Percentiles rank a stretch among this genome's conserved stretches.
Evolutionary conservation across 1,140 invertebrate species (phyloP).

Genomic region (Caligus rogercresseyi): DNA sequence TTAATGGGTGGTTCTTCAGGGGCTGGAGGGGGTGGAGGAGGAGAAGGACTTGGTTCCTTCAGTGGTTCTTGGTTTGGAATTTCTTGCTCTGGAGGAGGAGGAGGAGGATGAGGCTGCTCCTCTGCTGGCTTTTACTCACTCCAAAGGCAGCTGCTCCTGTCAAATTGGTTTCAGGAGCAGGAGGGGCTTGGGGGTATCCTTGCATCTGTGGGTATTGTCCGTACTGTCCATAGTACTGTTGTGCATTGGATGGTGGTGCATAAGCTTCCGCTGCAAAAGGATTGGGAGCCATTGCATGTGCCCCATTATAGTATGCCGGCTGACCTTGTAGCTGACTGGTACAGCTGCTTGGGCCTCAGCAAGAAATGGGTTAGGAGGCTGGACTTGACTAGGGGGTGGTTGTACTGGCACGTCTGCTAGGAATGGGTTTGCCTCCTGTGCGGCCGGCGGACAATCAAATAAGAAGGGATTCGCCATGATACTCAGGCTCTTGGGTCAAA

Average conservation of each 20-base stretch:
- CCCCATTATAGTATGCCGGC: background rate
- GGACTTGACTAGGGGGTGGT: background rate
- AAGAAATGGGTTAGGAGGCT: slow-evolving; percentile 10
- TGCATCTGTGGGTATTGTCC: background rate
- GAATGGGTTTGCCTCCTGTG: background rate
- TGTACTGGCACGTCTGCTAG: background rate
- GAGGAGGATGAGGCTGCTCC: background rate
- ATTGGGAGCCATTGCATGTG: background rate
- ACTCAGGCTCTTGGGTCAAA: slow-evolving; percentile 8
- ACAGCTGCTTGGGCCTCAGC: background rate
- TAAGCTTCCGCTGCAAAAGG: background rate
- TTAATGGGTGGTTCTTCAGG: too few relatives aligned
- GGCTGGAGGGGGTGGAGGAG: background rate
- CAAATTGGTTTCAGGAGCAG: background rate
- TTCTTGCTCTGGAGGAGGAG: background rate
- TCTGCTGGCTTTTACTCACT: background rate
- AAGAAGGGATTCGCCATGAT: slow-evolving; percentile 19
- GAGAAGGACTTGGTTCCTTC: background rate
- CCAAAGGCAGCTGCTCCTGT: slow-evolving; percentile 17
- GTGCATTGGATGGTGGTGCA: background rate
- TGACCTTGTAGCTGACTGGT: background rate
- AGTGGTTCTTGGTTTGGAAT: background rate
- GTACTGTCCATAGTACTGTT: background rate
- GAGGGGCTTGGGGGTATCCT: background rate
- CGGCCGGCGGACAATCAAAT: slow-evolving; percentile 9